Conservation (phyloP, 2,888 invertebrate genomes). For the Pristionchus japonicus region DNA sequence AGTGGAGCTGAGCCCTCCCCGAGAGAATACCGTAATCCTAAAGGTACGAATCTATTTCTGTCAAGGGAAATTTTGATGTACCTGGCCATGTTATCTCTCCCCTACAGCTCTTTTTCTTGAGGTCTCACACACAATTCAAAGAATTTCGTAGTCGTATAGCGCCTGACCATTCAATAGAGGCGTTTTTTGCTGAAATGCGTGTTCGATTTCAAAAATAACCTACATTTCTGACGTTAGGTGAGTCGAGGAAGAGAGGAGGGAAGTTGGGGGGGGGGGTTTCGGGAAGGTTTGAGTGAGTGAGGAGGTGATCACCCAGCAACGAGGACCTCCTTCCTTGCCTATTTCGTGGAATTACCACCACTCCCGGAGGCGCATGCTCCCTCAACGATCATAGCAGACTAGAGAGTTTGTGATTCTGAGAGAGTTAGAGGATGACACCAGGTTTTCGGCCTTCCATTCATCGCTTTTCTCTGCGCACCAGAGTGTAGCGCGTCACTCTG, state of each 20-base stretch:
- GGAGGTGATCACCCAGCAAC: neutral
- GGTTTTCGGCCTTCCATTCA: no score
- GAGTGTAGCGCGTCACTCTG: no score
- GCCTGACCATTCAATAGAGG: neutral
- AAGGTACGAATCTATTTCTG: no score
- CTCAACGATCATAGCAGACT: no score
- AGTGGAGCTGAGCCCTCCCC: no score
- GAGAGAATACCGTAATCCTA: no score
- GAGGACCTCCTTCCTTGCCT: neutral
- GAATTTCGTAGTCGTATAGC: no score
- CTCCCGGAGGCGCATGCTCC: neutral
- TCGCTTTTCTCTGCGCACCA: no score
- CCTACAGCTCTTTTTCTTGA: neutral
- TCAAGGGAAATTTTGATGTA: no score
- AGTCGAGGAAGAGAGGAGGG: neutral
- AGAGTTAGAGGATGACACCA: no score
- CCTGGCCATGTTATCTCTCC: neutral
- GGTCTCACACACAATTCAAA: no score
- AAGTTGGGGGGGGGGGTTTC: neutral
- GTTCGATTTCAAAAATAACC: neutral
- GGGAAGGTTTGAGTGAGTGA: conserved; percentile 4
- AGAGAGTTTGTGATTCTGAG: no score
- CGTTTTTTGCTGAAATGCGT: neutral
- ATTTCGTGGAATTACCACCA: neutral
- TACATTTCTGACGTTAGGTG: neutral